Base-by-base conservation (phyloP, 2,797 vertebrate species). In the Cichlasoma orientale region DNA sequence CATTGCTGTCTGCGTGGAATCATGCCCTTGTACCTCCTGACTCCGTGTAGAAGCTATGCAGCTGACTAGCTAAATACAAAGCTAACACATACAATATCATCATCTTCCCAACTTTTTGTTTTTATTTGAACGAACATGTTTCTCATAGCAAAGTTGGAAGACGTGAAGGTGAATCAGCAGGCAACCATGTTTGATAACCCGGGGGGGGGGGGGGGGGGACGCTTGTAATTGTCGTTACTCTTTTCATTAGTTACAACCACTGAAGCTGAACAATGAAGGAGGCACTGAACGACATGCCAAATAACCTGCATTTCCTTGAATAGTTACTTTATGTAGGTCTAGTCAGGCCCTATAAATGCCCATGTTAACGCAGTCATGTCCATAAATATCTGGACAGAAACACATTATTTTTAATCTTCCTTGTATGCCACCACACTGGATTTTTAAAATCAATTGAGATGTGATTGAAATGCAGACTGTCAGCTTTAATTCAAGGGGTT, bases 221-320 rank as follows among this genome's bases (percentile, higher is more conserved):
- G 8, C 33, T 41, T 3, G 0, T 0, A 2, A 14, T 41, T 41
- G 23, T 16, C 21, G 23, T 41, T 1, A 0, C 11, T 38, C 36
- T 61, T 16, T 21, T 38, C 7, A 25, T 9, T 2, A 25, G 21
- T 16, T 16, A 4, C 13, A 23, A 41, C 7, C n/a, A 41, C 59
- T 0, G 4, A 63, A 41, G 13, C 59, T 41, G 12, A 63, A 25
- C 36, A 63, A 16, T 25, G 21, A 63, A 63, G 1, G 7, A 25
- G 41, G 13, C 36, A 63, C 1, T 12, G 16, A 38, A 38, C 3
- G 11, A 18, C 44, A 47, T 47, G 44, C 6, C 44, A 47, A 18
- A 44, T 44, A 41, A 61, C 16, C 23, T 10, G 1, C 9, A 63
- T 63, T 6, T 21, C 11, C 16, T 47, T 6, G 5, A 47, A 47